Evolutionary conservation across 2,888 invertebrate species (phyloP).

Genomic region (Cybosia mesomella): DNA sequence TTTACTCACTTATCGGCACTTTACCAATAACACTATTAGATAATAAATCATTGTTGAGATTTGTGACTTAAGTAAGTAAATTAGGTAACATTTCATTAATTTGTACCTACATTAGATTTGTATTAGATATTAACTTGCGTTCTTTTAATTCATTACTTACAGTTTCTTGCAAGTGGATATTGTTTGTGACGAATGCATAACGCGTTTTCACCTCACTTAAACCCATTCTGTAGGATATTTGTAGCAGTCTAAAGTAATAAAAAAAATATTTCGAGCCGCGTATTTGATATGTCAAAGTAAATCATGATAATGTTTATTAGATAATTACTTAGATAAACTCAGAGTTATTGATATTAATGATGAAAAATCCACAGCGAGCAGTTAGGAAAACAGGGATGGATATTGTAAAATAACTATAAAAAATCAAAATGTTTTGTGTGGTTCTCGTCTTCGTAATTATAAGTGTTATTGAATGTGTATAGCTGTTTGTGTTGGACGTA

Average conservation of each 20-base stretch:
- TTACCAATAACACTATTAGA: slow-evolving; percentile 73
- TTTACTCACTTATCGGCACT: slow-evolving; percentile 83
- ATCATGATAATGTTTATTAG: slow-evolving; percentile 84
- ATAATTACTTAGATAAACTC: slow-evolving; percentile 83
- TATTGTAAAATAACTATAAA: slow-evolving; percentile 75
- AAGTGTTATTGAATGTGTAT: slow-evolving; percentile 85
- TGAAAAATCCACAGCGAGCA: slow-evolving; percentile 80
- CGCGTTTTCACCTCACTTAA: slow-evolving; percentile 73
- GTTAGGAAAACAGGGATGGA: slow-evolving; percentile 87
- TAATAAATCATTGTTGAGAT: slow-evolving; percentile 79
- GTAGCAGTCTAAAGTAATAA: slow-evolving; percentile 79
- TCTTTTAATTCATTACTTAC: slow-evolving; percentile 62
- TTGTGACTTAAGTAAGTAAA: slow-evolving; percentile 78
- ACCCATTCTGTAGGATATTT: slow-evolving; percentile 81
- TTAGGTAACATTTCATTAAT: slow-evolving; percentile 71
- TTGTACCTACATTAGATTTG: slow-evolving; percentile 75
- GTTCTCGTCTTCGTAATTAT: slow-evolving; percentile 80
- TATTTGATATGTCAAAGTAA: slow-evolving; percentile 87
- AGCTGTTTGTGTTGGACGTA: slow-evolving; percentile 74
- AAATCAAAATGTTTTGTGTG: slow-evolving; percentile 77
- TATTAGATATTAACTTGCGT: slow-evolving; percentile 61
- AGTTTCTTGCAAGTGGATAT: slow-evolving; percentile 58
- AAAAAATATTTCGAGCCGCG: slow-evolving; percentile 86
- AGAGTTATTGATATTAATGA: slow-evolving; percentile 74
- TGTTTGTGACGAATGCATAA: slow-evolving; percentile 61